Evolutionary conservation across 2,113 vertebrate genomes (phyloP).

Genomic region (Mesitornis unicolor): DNA sequence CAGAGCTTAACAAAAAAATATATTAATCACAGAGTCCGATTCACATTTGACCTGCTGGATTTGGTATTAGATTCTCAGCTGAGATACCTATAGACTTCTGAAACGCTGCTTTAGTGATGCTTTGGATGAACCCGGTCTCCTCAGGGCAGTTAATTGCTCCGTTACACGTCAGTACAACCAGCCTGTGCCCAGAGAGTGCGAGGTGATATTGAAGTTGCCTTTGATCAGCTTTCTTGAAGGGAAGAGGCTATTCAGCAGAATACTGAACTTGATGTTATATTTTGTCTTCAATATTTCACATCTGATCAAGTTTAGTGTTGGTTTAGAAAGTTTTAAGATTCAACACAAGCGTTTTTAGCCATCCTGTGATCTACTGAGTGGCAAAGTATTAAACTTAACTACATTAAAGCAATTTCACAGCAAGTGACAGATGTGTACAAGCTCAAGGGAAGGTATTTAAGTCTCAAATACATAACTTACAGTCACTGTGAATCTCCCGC

Average conservation of each 20-base stretch:
- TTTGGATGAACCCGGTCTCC: background rate
- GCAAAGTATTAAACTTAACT: background rate
- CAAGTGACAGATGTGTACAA: background rate
- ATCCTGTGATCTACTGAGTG: background rate
- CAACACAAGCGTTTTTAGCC: background rate
- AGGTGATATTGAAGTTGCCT: background rate
- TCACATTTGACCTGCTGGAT: background rate
- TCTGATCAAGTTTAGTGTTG: background rate
- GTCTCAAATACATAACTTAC: background rate
- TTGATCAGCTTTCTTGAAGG: background rate
- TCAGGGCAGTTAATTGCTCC: background rate
- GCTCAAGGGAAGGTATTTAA: background rate
- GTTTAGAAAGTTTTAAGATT: background rate
- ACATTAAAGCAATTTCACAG: background rate
- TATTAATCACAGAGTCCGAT: background rate
- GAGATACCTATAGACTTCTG: background rate
- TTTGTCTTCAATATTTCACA: background rate
- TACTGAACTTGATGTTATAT: background rate
- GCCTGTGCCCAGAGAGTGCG: background rate
- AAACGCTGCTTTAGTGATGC: background rate
- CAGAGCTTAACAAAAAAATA: background rate
- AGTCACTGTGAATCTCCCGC: background rate
- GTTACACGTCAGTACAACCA: background rate
- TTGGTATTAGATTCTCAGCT: background rate
- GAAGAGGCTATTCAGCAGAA: background rate